Evolutionary conservation across 2,888 invertebrate genomes (phyloP).

Genomic region (Amblyjoppa proteus): DNA sequence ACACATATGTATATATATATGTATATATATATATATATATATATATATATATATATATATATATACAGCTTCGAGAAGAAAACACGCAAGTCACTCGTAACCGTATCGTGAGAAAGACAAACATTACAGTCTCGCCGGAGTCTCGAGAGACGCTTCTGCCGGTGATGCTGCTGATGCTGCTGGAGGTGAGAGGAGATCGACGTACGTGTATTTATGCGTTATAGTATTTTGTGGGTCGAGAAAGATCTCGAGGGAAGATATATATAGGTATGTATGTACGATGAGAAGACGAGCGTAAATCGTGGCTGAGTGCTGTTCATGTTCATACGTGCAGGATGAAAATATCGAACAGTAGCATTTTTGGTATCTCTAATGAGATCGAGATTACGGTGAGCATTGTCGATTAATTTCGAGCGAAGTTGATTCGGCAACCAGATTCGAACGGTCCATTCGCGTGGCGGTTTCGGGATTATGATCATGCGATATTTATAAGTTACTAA

Average conservation of each 20-base stretch:
- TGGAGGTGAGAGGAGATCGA: constrained; percentile 50
- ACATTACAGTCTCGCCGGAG: constrained; percentile 73
- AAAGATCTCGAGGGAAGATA: constrained; percentile 42
- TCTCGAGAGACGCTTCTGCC: constrained; percentile 68
- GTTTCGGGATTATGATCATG: not conserved
- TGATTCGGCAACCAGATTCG: not conserved
- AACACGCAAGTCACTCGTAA: constrained; percentile 83
- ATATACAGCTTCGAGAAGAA: constrained; percentile 41
- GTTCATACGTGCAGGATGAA: not conserved
- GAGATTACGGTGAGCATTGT: not conserved
- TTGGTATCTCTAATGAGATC: not conserved
- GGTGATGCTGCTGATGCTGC: constrained; percentile 47
- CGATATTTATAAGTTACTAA: not conserved
- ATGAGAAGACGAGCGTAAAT: constrained; percentile 3
- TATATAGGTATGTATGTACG: constrained; percentile 15
- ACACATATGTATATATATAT: constrained; percentile 30
- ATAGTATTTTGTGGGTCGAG: constrained; percentile 61
- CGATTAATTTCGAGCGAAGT: not conserved
- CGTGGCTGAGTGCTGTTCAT: not conserved
- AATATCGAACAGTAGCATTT: not conserved
- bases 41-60: constrained; percentile 20
- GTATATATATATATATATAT: constrained; percentile 15
- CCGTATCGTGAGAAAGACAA: constrained; percentile 84
- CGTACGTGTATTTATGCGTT: constrained; percentile 67
- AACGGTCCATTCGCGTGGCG: not conserved